phyloP scores from a whole-genome alignment of 2,113 vertebrate species.

The Urocitellus parryii region DNA sequence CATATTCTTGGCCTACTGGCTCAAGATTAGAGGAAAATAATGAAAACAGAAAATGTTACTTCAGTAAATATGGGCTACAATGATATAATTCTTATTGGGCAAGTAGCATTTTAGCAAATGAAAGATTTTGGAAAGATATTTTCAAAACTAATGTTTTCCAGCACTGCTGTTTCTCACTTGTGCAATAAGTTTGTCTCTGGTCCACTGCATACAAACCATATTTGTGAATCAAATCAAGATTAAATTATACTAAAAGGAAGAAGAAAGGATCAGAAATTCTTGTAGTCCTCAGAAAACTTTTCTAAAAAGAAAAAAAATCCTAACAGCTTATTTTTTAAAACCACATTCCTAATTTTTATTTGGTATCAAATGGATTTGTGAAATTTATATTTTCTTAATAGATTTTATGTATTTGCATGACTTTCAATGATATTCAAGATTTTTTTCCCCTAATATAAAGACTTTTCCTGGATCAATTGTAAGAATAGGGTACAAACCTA shows the following conservation, averaged over 20 bases:
- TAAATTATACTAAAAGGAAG: slow-evolving; percentile 39
- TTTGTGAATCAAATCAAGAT: slow-evolving; percentile 44
- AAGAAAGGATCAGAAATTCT: slow-evolving; percentile 2
- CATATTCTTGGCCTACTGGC: not conserved
- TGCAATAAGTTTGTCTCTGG: slow-evolving; percentile 14
- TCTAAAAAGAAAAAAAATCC: not conserved
- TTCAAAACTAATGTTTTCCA: slow-evolving; percentile 61
- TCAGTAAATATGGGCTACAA: slow-evolving; percentile 30
- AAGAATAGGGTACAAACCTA: not conserved
- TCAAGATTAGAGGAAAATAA: slow-evolving; percentile 7
- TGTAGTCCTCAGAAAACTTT: not conserved
- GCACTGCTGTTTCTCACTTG: slow-evolving; percentile 19
- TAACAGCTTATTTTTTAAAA: not conserved
- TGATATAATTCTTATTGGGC: not conserved
- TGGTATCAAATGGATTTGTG: not conserved
- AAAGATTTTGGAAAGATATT: slow-evolving; percentile 49
- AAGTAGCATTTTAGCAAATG: slow-evolving; percentile 44
- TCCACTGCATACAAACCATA: slow-evolving; percentile 29
- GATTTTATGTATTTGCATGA: not conserved
- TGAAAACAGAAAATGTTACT: slow-evolving; percentile 32
- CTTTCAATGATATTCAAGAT: not conserved
- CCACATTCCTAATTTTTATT: slow-evolving; percentile 38
- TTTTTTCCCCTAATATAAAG: not conserved
- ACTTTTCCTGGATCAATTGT: not conserved
- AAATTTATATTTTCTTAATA: slow-evolving; percentile 41